Conservation (phyloP, 2,113 vertebrate genomes). For the Castor canadensis region DNA sequence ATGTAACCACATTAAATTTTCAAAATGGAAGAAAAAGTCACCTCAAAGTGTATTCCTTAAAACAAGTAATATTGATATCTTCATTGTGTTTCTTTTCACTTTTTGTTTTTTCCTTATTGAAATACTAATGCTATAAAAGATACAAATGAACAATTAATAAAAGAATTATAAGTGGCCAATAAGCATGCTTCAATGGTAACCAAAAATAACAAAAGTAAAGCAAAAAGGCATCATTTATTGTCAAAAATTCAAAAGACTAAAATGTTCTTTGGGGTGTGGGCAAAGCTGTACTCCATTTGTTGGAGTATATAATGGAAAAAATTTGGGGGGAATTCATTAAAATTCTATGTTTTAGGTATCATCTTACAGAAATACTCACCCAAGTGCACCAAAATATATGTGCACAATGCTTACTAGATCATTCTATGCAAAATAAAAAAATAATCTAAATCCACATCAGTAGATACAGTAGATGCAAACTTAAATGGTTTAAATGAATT, state of each 20-base stretch:
- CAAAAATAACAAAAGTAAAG: slow-evolving; percentile 35
- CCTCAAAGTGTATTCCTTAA: neutral
- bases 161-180: neutral
- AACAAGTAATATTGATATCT: neutral
- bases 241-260: slow-evolving; percentile 25
- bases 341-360: neutral
- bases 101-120: slow-evolving; percentile 4
- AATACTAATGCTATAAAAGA: neutral
- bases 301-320: neutral
- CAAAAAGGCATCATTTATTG: neutral
- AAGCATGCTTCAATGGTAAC: neutral
- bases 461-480: neutral
- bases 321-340: neutral
- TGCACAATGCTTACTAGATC: neutral
- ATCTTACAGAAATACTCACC: neutral
- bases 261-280: neutral
- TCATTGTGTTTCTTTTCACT: neutral
- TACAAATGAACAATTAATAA: neutral
- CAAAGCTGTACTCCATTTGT: neutral
- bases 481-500: neutral
- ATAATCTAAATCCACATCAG: neutral
- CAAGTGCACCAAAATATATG: neutral
- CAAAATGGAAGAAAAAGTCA: slow-evolving; percentile 7
- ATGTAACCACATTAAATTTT: neutral
- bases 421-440: slow-evolving; percentile 29